phyloP scores from a whole-genome alignment of 1,140 invertebrate species.

The Stenopsyche tienmushanensis region DNA sequence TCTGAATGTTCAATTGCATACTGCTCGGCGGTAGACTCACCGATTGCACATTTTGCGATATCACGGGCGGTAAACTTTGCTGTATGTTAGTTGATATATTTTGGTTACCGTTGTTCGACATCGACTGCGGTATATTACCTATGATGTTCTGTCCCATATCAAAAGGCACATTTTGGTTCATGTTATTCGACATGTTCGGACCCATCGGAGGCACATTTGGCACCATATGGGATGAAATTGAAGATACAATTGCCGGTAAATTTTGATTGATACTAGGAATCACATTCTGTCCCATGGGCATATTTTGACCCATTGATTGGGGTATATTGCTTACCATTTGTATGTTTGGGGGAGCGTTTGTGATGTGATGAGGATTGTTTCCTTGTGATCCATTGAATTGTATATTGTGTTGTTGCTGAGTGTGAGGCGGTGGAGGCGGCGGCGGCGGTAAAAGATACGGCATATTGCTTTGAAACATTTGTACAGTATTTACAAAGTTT shows the following conservation, averaged over 20 bases:
- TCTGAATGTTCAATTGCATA: conserved; percentile 24
- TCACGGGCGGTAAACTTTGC: background rate
- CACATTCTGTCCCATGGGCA: conserved; percentile 11
- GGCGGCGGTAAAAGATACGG: conserved; percentile 37
- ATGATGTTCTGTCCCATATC: conserved; percentile 33
- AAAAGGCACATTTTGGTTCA: conserved; percentile 30
- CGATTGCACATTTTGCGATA: conserved; percentile 7
- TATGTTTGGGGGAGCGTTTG: conserved; percentile 29
- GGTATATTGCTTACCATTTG: conserved; percentile 24
- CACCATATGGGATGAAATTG: conserved; percentile 20
- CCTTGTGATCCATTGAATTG: conserved; percentile 31
- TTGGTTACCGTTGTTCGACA: conserved; percentile 15
- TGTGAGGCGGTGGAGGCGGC: conserved; percentile 28
- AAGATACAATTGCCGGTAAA: conserved; percentile 13
- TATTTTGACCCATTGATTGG: conserved; percentile 27
- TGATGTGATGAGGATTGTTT: background rate
- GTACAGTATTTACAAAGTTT: conserved; percentile 21
- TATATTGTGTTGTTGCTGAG: conserved; percentile 27
- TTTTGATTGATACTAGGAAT: background rate
- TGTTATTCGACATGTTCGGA: conserved; percentile 21
- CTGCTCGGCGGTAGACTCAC: background rate
- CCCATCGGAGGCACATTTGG: conserved; percentile 32
- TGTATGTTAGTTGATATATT: background rate
- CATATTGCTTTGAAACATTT: conserved; percentile 35
- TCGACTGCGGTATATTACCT: conserved; percentile 23